Evolutionary conservation across 2,113 vertebrate genomes (phyloP), one percentile per base, ranked within the genome.

Genomic region (Trichechus manatus): DNA sequence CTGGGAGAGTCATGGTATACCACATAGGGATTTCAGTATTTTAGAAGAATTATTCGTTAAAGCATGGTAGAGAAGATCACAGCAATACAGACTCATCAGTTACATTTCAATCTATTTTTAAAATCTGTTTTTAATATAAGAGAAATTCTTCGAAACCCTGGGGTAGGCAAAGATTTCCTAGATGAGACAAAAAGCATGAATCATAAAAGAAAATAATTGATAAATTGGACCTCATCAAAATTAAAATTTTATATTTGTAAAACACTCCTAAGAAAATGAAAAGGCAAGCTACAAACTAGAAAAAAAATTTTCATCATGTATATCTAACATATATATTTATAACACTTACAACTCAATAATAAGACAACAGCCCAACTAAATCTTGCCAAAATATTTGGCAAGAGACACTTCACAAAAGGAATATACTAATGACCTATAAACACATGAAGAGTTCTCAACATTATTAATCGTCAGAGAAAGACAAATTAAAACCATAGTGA

Each of bases 321-420:
- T 56, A 56, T 56, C 53, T 56, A 11, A 56, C 53, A 95, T 53
- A n/a, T n/a, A 36, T 87, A 89, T 33, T 83, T 20, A 36, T 33
- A 89, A 84, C 9, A 44, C n/a, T 88, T 39, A 19, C 47, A 78
- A 64, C 23, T 91, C 63, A 36, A 22, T 72, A 87, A 3, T 50
- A 77, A 81, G 17, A 91, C n/a, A 92, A 74, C 9, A 79, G 47
- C 22, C 9, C 31, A 82, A 59, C 9, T 77, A 78, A 95, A 91
- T 93, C 27, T 87, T 91, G 29, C 50, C 77, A 87, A 85, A 94
- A 84, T 84, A 82, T 85, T 80, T 59, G 77, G n/a, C n/a, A 91
- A 42, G n/a, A 50, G 50, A 84, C 0, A 61, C 47, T 83, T 87
- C 36, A 61, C 39, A 94, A 94, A 6, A 96, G 15, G 1, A 84